Conservation (phyloP, 2,888 invertebrate genomes). For the Cerceris rybyensis region DNA sequence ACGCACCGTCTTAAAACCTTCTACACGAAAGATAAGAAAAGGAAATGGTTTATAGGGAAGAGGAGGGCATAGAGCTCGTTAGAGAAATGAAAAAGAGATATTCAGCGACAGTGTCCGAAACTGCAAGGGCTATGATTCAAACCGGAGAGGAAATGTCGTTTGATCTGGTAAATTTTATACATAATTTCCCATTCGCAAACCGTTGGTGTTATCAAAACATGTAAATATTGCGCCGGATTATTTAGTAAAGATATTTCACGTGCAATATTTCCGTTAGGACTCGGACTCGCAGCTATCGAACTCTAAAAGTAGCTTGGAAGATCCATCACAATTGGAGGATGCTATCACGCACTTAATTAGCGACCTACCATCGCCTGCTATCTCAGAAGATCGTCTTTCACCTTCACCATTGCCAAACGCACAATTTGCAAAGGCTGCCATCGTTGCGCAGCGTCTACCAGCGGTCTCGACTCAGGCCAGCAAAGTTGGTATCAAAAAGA, state of each 20-base stretch:
- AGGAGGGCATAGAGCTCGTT: slow-evolving; percentile 88
- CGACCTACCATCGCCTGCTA: slow-evolving; percentile 81
- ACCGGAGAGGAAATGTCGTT: slow-evolving; percentile 45
- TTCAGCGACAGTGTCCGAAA: slow-evolving; percentile 84
- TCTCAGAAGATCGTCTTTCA: slow-evolving; percentile 70
- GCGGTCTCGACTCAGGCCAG: slow-evolving; percentile 76
- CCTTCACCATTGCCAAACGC: slow-evolving; percentile 71
- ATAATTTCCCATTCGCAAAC: neutral
- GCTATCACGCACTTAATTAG: slow-evolving; percentile 88
- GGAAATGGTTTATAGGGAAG: slow-evolving; percentile 82
- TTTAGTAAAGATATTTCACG: neutral
- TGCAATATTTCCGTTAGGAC: slow-evolving; percentile 20
- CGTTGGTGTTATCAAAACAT: neutral
- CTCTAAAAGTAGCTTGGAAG: slow-evolving; percentile 85
- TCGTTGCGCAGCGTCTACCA: slow-evolving; percentile 77
- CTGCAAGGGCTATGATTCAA: slow-evolving; percentile 48
- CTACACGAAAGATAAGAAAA: neutral
- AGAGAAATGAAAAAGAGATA: slow-evolving; percentile 91
- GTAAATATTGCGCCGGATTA: neutral
- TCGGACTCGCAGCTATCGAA: slow-evolving; percentile 66
- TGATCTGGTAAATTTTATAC: slow-evolving; percentile 59
- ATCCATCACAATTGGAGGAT: slow-evolving; percentile 87
- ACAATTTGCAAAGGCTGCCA: slow-evolving; percentile 77
- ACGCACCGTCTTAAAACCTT: too few species aligned
- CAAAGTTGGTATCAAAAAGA: slow-evolving; percentile 72